A percentile compares a stretch with the other conserved stretches of the same genome.
Conservation (phyloP, 2,888 invertebrate species). For the Hypselothyrea guttata region DNA sequence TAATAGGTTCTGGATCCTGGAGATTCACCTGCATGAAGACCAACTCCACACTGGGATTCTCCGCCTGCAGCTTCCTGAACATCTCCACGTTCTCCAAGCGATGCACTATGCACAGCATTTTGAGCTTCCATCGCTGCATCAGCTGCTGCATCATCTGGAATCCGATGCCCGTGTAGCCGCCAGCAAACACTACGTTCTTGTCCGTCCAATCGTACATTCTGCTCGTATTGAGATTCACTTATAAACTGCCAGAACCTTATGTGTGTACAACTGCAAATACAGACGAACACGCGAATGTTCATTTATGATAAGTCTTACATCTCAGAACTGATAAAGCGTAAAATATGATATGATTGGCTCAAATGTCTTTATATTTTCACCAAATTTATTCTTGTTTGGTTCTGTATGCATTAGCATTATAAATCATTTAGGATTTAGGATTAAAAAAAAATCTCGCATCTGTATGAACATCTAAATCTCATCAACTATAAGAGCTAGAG, state of each 20-base stretch:
- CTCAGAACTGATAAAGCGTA: no score
- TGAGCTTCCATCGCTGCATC: slow-evolving; percentile 75
- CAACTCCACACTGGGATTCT: slow-evolving; percentile 64
- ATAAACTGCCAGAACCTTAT: not conserved
- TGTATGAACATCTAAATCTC: no score
- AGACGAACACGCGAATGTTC: no score
- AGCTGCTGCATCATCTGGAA: slow-evolving; percentile 74
- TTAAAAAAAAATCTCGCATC: no score
- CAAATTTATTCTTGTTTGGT: no score
- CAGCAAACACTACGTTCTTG: slow-evolving; percentile 79
- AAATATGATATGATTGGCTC: no score
- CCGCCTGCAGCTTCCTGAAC: slow-evolving; percentile 74
- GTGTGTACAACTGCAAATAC: no score
- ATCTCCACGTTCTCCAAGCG: slow-evolving; percentile 79
- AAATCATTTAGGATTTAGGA: no score
- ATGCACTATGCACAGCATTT: slow-evolving; percentile 71
- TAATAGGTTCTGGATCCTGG: slow-evolving; percentile 68
- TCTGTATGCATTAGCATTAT: no score
- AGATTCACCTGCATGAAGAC: slow-evolving; percentile 77
- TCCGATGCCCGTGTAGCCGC: slow-evolving; percentile 77
- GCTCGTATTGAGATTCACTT: not conserved
- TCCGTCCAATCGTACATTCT: slow-evolving; percentile 77
- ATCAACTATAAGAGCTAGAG: no score
- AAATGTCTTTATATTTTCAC: no score
- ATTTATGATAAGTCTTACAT: no score